These are phyloP conservation scores for Grus americana DNA, from an alignment of 2,113 vertebrate species.

Conservation along the genomic window DNA sequence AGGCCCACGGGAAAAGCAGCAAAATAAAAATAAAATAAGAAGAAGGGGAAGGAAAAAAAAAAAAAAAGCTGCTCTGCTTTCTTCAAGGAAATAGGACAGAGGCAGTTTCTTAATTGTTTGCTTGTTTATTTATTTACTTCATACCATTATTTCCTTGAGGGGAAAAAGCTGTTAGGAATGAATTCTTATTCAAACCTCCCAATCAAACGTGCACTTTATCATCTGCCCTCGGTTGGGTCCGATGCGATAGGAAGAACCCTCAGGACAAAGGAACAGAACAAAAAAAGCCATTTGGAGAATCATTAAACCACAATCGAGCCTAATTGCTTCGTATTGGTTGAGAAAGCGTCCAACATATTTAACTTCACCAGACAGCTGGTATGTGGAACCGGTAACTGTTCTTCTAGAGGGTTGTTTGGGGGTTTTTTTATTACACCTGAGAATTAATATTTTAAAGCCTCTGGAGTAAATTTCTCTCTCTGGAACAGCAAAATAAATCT, in stretches of 20 bases:
- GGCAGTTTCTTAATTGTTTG: background rate
- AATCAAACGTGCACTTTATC: background rate
- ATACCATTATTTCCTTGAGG: background rate
- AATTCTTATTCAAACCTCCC: constrained; percentile 30
- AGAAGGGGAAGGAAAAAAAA: no score
- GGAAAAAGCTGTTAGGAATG: background rate
- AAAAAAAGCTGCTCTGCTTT: background rate
- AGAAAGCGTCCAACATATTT: background rate
- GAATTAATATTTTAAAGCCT: background rate
- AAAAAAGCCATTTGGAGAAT: constrained; percentile 45
- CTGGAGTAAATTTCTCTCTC: background rate
- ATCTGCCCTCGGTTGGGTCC: background rate
- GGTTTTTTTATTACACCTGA: background rate
- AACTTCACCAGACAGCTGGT: background rate
- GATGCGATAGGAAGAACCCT: background rate
- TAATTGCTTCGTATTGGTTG: background rate
- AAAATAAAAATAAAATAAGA: background rate
- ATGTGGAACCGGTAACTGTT: background rate
- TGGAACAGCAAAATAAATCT: background rate
- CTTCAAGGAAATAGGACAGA: background rate
- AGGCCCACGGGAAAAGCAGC: background rate
- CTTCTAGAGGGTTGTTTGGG: background rate
- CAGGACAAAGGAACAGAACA: constrained; percentile 36
- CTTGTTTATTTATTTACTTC: background rate
- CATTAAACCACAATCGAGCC: constrained; percentile 29